Percentiles rank a stretch among this genome's conserved stretches.
Evolutionary conservation across 1,140 invertebrate species (phyloP).

Genomic region (Hycleus cichorii): DNA sequence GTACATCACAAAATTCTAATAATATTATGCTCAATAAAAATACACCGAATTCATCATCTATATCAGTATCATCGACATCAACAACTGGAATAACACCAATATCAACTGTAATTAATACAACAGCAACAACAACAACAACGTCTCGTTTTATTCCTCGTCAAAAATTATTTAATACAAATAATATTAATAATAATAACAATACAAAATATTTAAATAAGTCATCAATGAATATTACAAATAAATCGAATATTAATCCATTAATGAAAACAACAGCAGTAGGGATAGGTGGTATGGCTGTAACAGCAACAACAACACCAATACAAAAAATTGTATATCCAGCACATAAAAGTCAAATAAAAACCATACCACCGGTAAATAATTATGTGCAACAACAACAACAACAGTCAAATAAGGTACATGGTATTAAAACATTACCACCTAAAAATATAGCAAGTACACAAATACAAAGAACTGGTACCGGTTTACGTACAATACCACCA

Average conservation of each 20-base stretch:
- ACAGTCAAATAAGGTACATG: not conserved
- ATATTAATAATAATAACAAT: slow-evolving; percentile 17
- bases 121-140: slow-evolving; percentile 9
- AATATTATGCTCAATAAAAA: slow-evolving; percentile 32
- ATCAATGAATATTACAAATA: slow-evolving; percentile 8
- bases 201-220: slow-evolving; percentile 26
- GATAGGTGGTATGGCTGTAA: not conserved
- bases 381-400: slow-evolving; percentile 16
- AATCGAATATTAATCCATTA: not conserved
- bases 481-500: slow-evolving; percentile 36
- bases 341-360: slow-evolving; percentile 34
- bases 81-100: not conserved
- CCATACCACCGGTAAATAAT: slow-evolving; percentile 26
- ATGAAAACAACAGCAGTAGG: not conserved
- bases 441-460: slow-evolving; percentile 29
- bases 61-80: no score
- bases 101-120: not conserved
- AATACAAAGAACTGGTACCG: slow-evolving; percentile 31
- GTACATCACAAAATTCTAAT: slow-evolving; percentile 22
- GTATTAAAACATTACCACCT: slow-evolving; percentile 34
- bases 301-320: slow-evolving; percentile 6
- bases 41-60: not conserved
- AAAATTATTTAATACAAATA: slow-evolving; percentile 23
- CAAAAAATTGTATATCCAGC: slow-evolving; percentile 25
- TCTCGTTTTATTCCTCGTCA: slow-evolving; percentile 9